Percentiles rank a stretch among this genome's conserved stretches.
Conservation (phyloP, 2,888 invertebrate species). For the Drosophila phalerata region DNA sequence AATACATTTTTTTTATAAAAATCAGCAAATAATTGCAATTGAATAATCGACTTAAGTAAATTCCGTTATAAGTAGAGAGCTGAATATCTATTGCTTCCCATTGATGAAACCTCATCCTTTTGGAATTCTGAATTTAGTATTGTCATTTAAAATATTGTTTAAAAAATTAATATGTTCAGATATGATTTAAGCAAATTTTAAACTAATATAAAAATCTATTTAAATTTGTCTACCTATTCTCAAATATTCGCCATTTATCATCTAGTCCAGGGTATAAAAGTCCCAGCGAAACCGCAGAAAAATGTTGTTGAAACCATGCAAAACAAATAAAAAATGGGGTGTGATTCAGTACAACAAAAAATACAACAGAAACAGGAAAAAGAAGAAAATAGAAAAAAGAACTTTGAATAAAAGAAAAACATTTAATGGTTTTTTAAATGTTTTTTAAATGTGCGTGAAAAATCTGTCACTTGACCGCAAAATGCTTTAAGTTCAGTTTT, state of each 20-base stretch:
- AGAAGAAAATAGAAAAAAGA: conserved; percentile 29
- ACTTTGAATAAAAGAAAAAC: conserved; percentile 51
- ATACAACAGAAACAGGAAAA: conserved; percentile 21
- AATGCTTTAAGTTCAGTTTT: conserved; percentile 60
- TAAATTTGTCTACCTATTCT: neutral
- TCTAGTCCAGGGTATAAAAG: conserved; percentile 7
- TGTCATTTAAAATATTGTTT: too few relatives aligned
- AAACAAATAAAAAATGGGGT: conserved; percentile 63
- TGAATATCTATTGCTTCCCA: too few relatives aligned
- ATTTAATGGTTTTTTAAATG: conserved; percentile 84
- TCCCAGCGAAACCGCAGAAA: conserved; percentile 7
- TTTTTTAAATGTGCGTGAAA: conserved; percentile 81
- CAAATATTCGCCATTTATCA: neutral
- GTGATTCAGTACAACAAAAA: conserved; percentile 56
- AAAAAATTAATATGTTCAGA: too few relatives aligned
- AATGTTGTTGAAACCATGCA: conserved; percentile 14
- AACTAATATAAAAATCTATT: too few relatives aligned
- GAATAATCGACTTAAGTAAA: too few relatives aligned
- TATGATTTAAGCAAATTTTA: too few relatives aligned
- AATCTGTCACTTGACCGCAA: conserved; percentile 64
- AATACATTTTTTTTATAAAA: too few relatives aligned
- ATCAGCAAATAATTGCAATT: too few relatives aligned
- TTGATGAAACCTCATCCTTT: too few relatives aligned
- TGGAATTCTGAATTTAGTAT: too few relatives aligned
- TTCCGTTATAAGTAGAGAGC: too few relatives aligned